A percentile compares a stretch with the other conserved stretches of the same genome.
Evolutionary conservation across 2,888 invertebrate genomes (phyloP).

Genomic region (Ennomos quercinarius): DNA sequence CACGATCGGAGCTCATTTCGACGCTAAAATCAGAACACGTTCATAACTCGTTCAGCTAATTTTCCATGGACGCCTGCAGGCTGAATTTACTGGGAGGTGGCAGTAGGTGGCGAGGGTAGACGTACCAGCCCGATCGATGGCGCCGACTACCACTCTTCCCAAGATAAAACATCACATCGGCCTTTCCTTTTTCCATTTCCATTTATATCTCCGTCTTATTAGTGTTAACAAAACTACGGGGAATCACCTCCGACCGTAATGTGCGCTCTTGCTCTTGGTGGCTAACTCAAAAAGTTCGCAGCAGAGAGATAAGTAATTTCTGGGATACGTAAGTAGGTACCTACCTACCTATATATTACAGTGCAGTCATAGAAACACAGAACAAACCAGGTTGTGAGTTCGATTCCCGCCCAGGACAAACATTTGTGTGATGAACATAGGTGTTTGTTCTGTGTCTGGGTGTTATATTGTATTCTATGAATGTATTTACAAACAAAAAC

Average conservation of each 20-base stretch:
- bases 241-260: constrained; percentile 13
- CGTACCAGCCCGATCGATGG: constrained; percentile 39
- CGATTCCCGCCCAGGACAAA: no score
- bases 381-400: no score
- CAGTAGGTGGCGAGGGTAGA: neutral
- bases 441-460: no score
- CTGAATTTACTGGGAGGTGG: constrained; percentile 14
- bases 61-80: constrained; percentile 4
- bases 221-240: constrained; percentile 21
- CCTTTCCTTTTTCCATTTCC: constrained; percentile 39
- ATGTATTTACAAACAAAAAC: no score
- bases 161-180: constrained; percentile 42
- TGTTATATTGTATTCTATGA: no score
- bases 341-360: no score
- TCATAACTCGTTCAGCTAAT: neutral
- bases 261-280: constrained; percentile 8
- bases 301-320: neutral
- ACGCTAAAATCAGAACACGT: no score
- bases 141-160: constrained; percentile 33
- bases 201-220: constrained; percentile 42
- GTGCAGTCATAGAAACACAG: no score
- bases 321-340: no score
- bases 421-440: no score
- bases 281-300: constrained; percentile 5
- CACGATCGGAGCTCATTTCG: no score